Base-by-base conservation (phyloP, 2,797 vertebrate genomes). In the Apodemus agrarius region DNA sequence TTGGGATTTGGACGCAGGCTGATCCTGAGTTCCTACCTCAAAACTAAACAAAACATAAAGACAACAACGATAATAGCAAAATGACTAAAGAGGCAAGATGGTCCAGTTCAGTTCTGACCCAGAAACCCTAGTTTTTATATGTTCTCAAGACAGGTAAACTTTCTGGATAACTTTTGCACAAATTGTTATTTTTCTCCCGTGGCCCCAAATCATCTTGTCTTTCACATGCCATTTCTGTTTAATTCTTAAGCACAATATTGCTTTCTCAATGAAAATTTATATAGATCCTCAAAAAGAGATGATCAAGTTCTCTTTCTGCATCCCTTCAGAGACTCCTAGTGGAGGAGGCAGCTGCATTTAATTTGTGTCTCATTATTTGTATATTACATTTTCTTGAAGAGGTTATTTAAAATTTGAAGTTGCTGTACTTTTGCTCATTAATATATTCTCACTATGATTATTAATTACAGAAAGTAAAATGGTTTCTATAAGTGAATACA, bases 301-400 rank as follows among this genome's bases (percentile, higher is more conserved):
- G 46, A 9, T 49, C 37, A 52, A 7, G 0, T 72, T 52, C 2
- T 74, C 10, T 26, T 61, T 11, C n/a, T 69, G 3, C 54, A 19
- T 49, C 1, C 17, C 61, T 22, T 87, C 11, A 76, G 14, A 88
- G 65, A 19, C 80, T 29, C 31, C 21, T 63, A 65, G 37, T 16
- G 21, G 19, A 22, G 21, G 65, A 69, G 12, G 40, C 10, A 5
- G 21, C 43, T 86, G 13, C 34, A 37, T 72, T 69, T 86, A n/a
- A 69, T 65, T 72, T 93, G 14, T 72, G 59, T 43, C 43, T 91
- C n/a, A 93, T 76, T 93, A 37, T 59, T 65, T 90, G 6, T 59
- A 19, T 89, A 54, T 79, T 90, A 79, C 49, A 59, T 74, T 94
- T 91, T 72, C 24, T 82, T 86, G 29, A 57, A 89, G 74, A 85